These are phyloP conservation scores for Rhodinocichla rosea DNA, from an alignment of 2,113 vertebrate genomes.

Conservation along the genomic window DNA sequence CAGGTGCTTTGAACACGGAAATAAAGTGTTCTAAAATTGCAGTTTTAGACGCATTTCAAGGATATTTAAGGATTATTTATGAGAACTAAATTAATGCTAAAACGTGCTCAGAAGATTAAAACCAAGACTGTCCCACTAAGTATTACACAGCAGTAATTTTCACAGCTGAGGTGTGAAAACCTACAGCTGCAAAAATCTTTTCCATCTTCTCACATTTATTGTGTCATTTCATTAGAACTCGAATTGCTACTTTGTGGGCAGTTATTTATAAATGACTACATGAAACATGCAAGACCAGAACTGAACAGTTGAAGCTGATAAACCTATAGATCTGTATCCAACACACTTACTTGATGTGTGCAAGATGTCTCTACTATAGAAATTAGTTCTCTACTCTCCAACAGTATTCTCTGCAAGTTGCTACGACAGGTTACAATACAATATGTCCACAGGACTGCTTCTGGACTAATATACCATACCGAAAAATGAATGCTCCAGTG, in stretches of 20 bases:
- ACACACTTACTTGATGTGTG: neutral
- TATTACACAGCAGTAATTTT: neutral
- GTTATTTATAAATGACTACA: neutral
- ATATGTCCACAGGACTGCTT: neutral
- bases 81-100: neutral
- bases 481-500: constrained; percentile 85
- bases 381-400: neutral
- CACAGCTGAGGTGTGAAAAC: neutral
- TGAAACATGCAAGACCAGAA: neutral
- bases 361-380: neutral
- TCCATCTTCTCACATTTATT: neutral
- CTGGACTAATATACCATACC: constrained; percentile 70
- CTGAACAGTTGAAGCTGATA: neutral
- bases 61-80: neutral
- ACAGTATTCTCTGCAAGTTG: neutral
- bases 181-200: neutral
- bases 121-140: neutral
- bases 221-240: neutral
- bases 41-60: neutral
- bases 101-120: neutral
- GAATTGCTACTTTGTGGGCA: neutral
- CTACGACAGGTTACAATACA: neutral
- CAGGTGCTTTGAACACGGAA: neutral
- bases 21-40: neutral
- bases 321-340: neutral